Evolutionary conservation across 2,888 invertebrate species (phyloP), one percentile per base, ranked within the genome.

Genomic region (Drosophila robusta): DNA sequence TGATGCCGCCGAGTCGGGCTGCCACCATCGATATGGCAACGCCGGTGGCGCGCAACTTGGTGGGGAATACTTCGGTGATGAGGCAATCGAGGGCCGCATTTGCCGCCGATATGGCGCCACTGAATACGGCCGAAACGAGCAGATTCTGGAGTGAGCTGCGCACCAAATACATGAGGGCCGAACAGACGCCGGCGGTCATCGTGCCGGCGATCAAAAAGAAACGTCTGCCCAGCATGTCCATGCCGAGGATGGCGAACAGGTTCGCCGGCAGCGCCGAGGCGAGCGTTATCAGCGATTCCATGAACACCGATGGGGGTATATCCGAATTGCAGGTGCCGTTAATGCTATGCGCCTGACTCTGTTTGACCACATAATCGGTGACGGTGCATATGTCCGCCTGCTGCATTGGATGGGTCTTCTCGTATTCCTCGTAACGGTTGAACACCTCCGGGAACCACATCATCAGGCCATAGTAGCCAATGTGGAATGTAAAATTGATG

Each of bases 401-500:
- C 50, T 94, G 93, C 80, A 94, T 94, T 52, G 95, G 95, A 92
- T 96, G 95, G 34, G 93, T 93, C 55, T 94, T 93, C 52, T 95
- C 94, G 93, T 94, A 97, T 91, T 96, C 96, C 92, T 97, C 96
- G 91, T 97, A 97, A 49, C 98, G 95, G 91, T 96, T 97, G 93
- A 98, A 98, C 90, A 98, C 94, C 93, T 98, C 98, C 0, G 98
- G 98, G 93, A 98, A 98, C 98, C 98, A 98, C 97, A 98, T 97
- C 97, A 97, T 97, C 57, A 98, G 93, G 42, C 98, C 98, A 91
- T 98, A 98, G 92, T 98, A 98, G 95, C 97, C 98, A 92, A 98
- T 98, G 93, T 98, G 97, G 93, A 98, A 97, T 79, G 97, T 97
- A 91, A 98, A 97, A 91, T 98, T 97, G 90, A 98, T 97, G 68